A percentile compares a stretch with the other conserved stretches of the same genome.
phyloP scores from a whole-genome alignment of 37 sponge, comb jelly and placozoan genomes.

The Hormiphora californensis region DNA sequence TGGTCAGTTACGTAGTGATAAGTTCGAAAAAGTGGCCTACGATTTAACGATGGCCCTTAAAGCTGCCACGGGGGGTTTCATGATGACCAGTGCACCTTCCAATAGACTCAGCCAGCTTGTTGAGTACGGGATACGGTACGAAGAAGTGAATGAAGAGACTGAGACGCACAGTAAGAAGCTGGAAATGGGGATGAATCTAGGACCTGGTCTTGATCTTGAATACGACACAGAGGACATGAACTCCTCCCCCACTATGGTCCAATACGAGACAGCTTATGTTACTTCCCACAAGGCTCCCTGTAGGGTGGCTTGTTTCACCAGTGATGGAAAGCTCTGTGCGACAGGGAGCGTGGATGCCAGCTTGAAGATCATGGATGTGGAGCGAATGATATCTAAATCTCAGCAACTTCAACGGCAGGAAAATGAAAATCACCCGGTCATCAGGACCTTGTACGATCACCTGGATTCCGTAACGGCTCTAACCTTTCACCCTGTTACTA shows the following conservation, averaged over 20 bases:
- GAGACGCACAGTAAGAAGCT: conserved; percentile 42
- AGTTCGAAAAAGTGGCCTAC: conserved; percentile 74
- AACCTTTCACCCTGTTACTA: conserved; percentile 84
- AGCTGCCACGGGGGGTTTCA: conserved; percentile 59
- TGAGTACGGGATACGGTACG: conserved; percentile 57
- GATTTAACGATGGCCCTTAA: conserved; percentile 54
- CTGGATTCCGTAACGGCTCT: conserved; percentile 68
- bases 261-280: conserved; percentile 67
- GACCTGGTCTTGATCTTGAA: conserved; percentile 52
- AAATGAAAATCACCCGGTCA: conserved; percentile 73
- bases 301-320: conserved; percentile 66
- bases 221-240: conserved; percentile 57
- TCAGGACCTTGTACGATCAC: conserved; percentile 88
- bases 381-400: conserved; percentile 71
- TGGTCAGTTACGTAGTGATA: conserved; percentile 80
- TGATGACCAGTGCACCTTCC: conserved; percentile 66
- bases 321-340: conserved; percentile 63
- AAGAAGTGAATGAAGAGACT: conserved; percentile 69
- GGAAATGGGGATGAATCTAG: conserved; percentile 1
- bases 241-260: conserved; percentile 47
- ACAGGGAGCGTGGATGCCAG: conserved; percentile 22
- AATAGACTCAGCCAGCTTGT: conserved; percentile 76
- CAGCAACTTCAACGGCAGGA: conserved; percentile 62
- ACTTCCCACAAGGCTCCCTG: conserved; percentile 80
- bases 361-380: conserved; percentile 76